These are phyloP conservation scores for Platysteira castanea DNA, from an alignment of 2,113 vertebrate genomes.

Conservation along the genomic window DNA sequence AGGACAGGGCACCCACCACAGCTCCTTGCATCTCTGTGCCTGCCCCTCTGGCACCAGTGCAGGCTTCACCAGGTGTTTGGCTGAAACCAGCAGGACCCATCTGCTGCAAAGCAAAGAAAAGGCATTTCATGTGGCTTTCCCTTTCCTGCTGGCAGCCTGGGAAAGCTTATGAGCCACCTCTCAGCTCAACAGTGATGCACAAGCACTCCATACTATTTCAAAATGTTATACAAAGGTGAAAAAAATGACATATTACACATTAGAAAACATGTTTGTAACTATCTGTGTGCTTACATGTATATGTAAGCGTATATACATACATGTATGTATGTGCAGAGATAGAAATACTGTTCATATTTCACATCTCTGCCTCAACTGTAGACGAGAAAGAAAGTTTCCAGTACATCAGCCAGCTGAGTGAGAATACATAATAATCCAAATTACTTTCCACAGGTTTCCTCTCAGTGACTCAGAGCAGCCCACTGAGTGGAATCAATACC, in stretches of 20 bases:
- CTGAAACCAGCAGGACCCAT: neutral
- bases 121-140: neutral
- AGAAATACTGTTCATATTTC: neutral
- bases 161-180: neutral
- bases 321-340: fast-evolving
- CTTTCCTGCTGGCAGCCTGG: neutral
- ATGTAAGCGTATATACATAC: neutral
- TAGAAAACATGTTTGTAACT: neutral
- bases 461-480: neutral
- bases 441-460: neutral
- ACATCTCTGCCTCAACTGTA: neutral
- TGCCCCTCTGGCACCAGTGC: neutral
- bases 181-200: fast-evolving
- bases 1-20: fast-evolving
- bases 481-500: neutral
- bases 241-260: neutral
- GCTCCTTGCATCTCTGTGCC: neutral
- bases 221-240: neutral
- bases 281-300: neutral
- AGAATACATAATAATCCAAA: neutral
- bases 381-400: neutral
- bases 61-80: neutral
- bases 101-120: neutral
- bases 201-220: neutral
- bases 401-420: neutral